Base-by-base conservation (phyloP, 1,140 invertebrate genomes). In the Neoseiulus cucumeris region DNA sequence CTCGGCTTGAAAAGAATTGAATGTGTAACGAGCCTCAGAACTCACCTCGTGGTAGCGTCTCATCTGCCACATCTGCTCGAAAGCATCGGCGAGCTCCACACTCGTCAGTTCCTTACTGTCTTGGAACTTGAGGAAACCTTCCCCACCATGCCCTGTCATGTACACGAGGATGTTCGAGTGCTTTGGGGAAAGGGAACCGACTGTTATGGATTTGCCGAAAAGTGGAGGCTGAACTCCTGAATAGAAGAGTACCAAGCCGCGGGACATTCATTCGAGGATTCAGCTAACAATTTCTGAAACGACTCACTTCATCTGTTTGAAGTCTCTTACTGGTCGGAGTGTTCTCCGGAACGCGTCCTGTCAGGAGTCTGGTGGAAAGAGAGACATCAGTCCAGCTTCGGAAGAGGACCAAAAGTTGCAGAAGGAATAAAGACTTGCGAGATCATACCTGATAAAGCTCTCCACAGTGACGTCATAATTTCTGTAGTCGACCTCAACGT, bases 41-140 rank as follows among this genome's bases (percentile, higher is more conserved):
- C 51, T 25, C 14, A 59, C 51, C 51, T 59, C 51, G 51, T 59
- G 28, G 66, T 72, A 89, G 85, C 92, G 85, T 76, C 86, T 83
- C 74, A 97, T 97, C 72, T 98, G 90, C 88, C 91, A 96, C 96
- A 99, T 99, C 78, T 98, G 94, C 75, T 99, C 91, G 68, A 99
- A 82, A 30, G 95, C 94, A 83, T 99, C 93, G 18, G 92, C 94
- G 69, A 99, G 78, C 74, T 99, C 96, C 72, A 95, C 87, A 77
- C 89, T 95, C n/a, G 94, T 98, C 12, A 99, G 90, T 79, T 99
- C 96, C 76, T 98, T 93, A 1, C 92, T 89, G 77, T 99, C 96
- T 80, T 98, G 96, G 75, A 99, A 99, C 76, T 99, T 99, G 0
- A 99, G 78, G 74, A 99, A 99, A 0, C 94, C 94, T 80, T 98